Conservation (phyloP, 2,888 invertebrate species). For the Slavum lentiscoides region DNA sequence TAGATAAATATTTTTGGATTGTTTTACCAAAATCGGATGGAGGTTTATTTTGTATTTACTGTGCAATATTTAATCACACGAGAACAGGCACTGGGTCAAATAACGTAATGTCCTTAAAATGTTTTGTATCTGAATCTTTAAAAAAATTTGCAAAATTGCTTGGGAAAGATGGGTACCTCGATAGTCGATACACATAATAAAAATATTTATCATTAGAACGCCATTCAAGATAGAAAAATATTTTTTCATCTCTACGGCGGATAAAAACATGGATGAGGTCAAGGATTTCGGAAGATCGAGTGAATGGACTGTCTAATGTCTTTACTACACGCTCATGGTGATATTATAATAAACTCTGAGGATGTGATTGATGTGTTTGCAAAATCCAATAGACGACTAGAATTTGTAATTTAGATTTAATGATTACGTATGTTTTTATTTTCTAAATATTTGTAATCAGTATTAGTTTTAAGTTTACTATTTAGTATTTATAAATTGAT, state of each 20-base stretch:
- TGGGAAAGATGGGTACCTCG: slow-evolving; percentile 55
- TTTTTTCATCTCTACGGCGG: too few relatives aligned
- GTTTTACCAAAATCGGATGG: slow-evolving; percentile 5
- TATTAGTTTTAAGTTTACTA: background rate
- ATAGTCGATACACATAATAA: slow-evolving; percentile 52
- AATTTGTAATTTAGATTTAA: too few relatives aligned
- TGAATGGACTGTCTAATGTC: too few relatives aligned
- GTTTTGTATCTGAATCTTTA: slow-evolving; percentile 55
- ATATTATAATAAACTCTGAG: background rate
- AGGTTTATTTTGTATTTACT: slow-evolving; percentile 33
- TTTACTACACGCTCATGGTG: background rate
- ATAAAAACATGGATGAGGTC: too few relatives aligned
- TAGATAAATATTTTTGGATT: slow-evolving; percentile 6
- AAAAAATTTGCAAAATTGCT: slow-evolving; percentile 55
- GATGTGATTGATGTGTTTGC: too few relatives aligned
- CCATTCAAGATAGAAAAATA: slow-evolving; percentile 48
- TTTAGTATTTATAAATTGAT: background rate
- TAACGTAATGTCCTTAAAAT: slow-evolving; percentile 52
- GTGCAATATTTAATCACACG: slow-evolving; percentile 52
- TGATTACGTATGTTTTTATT: background rate
- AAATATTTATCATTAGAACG: slow-evolving; percentile 54
- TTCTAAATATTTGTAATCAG: background rate
- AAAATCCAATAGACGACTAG: too few relatives aligned
- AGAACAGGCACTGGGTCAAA: slow-evolving; percentile 52
- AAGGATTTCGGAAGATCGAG: too few relatives aligned